These are phyloP conservation scores for Drosophila repleta DNA, from an alignment of 1,140 invertebrate genomes.

Conservation along the genomic window DNA sequence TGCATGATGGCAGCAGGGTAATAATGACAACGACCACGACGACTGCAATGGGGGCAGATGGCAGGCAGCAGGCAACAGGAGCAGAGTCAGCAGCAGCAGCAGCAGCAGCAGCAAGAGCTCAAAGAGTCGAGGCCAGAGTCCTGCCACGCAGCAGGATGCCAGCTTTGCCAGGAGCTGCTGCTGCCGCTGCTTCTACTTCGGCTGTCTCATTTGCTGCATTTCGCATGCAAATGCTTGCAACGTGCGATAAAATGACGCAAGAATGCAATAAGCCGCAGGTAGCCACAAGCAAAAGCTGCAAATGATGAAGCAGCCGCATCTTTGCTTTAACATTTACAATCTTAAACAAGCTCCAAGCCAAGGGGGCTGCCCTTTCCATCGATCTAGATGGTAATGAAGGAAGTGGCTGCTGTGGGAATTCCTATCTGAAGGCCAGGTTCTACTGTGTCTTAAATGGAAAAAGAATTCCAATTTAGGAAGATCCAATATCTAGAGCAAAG, in stretches of 20 bases:
- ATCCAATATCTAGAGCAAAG: too few relatives aligned
- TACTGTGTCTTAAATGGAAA: too few relatives aligned
- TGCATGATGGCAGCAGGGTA: conserved; percentile 79
- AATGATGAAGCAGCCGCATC: conserved; percentile 23
- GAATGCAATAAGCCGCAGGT: conserved; percentile 46
- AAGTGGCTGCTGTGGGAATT: not conserved
- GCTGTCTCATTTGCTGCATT: conserved; percentile 68
- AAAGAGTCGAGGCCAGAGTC: conserved; percentile 42
- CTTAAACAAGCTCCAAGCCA: conserved; percentile 9
- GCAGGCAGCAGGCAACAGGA: conserved; percentile 26
- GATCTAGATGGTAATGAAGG: not conserved
- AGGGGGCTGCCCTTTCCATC: not conserved
- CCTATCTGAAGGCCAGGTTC: too few relatives aligned
- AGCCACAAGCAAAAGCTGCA: conserved; percentile 20
- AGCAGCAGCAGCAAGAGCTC: conserved; percentile 23
- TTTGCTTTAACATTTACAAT: conserved; percentile 18
- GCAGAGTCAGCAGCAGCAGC: conserved; percentile 9
- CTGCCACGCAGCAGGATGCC: conserved; percentile 35
- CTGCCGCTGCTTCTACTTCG: not conserved
- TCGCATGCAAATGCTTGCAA: conserved; percentile 78
- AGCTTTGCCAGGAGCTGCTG: conserved; percentile 14
- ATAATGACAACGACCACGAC: conserved; percentile 71
- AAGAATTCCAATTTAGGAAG: too few relatives aligned
- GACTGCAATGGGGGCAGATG: conserved; percentile 71
- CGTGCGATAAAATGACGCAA: conserved; percentile 69